phyloP scores from a whole-genome alignment of 2,888 invertebrate species.

The Rutpela maculata region DNA sequence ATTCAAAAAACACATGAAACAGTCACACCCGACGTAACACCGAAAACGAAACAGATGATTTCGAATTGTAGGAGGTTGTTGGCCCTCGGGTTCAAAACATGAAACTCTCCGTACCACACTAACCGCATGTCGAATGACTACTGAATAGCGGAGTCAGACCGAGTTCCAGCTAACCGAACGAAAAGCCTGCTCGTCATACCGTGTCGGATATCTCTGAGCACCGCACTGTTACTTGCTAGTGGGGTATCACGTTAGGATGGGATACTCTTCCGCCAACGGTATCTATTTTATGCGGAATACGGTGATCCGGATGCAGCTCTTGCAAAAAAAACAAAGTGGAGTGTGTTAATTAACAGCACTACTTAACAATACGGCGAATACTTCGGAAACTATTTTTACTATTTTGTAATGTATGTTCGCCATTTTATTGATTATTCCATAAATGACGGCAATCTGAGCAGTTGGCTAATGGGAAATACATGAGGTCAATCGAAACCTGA shows the following conservation, averaged over 20 bases:
- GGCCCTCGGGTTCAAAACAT: slow-evolving; percentile 44
- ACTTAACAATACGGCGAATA: too few relatives aligned
- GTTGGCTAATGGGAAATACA: too few relatives aligned
- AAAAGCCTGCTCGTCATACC: slow-evolving; percentile 37
- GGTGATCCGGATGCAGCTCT: too few relatives aligned
- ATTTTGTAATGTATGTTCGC: too few relatives aligned
- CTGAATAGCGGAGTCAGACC: slow-evolving; percentile 31
- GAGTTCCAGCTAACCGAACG: slow-evolving; percentile 26
- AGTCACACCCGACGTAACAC: slow-evolving; percentile 39
- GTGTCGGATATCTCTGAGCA: slow-evolving; percentile 42
- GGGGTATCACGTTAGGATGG: slow-evolving; percentile 16
- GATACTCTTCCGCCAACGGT: slow-evolving; percentile 23
- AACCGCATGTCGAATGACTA: slow-evolving; percentile 38
- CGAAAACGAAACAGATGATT: slow-evolving; percentile 38
- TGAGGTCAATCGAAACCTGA: too few relatives aligned
- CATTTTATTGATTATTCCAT: too few relatives aligned
- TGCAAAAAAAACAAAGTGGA: too few relatives aligned
- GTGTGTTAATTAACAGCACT: too few relatives aligned
- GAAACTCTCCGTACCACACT: slow-evolving; percentile 26
- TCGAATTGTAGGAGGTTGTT: slow-evolving; percentile 51
- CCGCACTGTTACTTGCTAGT: slow-evolving; percentile 37
- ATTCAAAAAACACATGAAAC: slow-evolving; percentile 42
- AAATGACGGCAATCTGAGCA: too few relatives aligned
- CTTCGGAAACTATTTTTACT: too few relatives aligned
- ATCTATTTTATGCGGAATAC: background rate